Conservation (phyloP, 2,888 invertebrate genomes). For the Epistrophella euchroma region DNA sequence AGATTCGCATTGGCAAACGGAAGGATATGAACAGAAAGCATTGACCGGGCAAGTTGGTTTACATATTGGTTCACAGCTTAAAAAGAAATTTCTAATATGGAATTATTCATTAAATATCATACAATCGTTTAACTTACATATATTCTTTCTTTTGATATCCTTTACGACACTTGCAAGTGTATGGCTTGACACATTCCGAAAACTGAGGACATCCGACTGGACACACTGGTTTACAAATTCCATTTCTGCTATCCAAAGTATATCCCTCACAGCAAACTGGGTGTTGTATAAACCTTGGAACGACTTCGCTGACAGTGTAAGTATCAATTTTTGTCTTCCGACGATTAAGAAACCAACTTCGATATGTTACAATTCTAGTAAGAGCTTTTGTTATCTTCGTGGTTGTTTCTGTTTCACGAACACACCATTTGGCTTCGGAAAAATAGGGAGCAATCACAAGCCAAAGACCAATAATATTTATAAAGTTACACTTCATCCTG, state of each 20-base stretch:
- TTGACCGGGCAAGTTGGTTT: too few relatives aligned
- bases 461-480: constrained; percentile 4
- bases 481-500: constrained; percentile 37
- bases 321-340: background rate
- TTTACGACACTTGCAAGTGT: constrained; percentile 78
- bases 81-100: too few relatives aligned
- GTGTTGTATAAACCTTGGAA: constrained; percentile 2
- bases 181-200: too few relatives aligned
- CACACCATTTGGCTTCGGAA: constrained; percentile 41
- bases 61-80: too few relatives aligned
- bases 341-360: background rate
- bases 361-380: background rate
- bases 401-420: background rate
- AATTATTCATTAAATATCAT: too few relatives aligned
- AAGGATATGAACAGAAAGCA: too few relatives aligned
- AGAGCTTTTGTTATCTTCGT: background rate
- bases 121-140: constrained; percentile 10
- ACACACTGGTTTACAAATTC: constrained; percentile 80
- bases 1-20: too few relatives aligned
- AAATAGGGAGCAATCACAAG: background rate
- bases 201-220: too few relatives aligned
- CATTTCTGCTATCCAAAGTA: constrained; percentile 77
- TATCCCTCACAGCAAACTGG: constrained; percentile 85
- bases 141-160: constrained; percentile 78
- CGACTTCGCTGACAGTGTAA: background rate